phyloP scores from a whole-genome alignment of 1,140 invertebrate genomes.

The Drosophila grimshawi region DNA sequence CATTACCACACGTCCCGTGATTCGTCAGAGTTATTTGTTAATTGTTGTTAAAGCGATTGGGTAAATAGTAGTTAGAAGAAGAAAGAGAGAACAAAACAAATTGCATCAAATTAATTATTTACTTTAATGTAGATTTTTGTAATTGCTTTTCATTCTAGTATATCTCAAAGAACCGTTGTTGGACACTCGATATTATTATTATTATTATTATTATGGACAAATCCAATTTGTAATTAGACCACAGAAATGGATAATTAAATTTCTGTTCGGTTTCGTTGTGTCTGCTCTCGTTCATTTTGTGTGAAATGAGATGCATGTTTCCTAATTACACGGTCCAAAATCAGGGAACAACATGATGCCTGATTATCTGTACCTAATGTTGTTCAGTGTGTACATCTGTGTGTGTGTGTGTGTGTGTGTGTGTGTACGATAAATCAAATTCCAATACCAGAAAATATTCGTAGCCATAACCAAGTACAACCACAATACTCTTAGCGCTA shows the following conservation, averaged over 20 bases:
- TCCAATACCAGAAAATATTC: slow-evolving; percentile 42
- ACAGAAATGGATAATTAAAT: slow-evolving; percentile 10
- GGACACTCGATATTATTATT: no score
- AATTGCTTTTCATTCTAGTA: no score
- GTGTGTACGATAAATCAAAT: slow-evolving; percentile 50
- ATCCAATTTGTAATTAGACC: neutral
- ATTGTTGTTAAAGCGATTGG: neutral
- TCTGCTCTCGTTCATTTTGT: slow-evolving; percentile 6
- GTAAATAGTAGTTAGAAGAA: slow-evolving; percentile 40
- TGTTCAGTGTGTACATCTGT: neutral
- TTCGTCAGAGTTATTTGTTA: slow-evolving; percentile 15
- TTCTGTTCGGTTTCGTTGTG: slow-evolving; percentile 1
- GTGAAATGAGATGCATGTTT: slow-evolving; percentile 26
- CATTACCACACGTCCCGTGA: neutral
- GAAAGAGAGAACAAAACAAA: slow-evolving; percentile 50
- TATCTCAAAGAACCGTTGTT: no score
- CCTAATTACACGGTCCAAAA: slow-evolving; percentile 19
- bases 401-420: slow-evolving; percentile 3
- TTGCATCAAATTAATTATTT: slow-evolving; percentile 34
- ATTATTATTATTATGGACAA: neutral
- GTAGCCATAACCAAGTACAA: slow-evolving; percentile 26
- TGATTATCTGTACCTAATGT: neutral
- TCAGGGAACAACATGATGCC: neutral
- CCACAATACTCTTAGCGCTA: slow-evolving; percentile 20
- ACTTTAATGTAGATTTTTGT: neutral